Percentiles rank a stretch among this genome's conserved stretches.
phyloP scores from a whole-genome alignment of 2,797 vertebrate species.

The Platyrinchus mystaceus region DNA sequence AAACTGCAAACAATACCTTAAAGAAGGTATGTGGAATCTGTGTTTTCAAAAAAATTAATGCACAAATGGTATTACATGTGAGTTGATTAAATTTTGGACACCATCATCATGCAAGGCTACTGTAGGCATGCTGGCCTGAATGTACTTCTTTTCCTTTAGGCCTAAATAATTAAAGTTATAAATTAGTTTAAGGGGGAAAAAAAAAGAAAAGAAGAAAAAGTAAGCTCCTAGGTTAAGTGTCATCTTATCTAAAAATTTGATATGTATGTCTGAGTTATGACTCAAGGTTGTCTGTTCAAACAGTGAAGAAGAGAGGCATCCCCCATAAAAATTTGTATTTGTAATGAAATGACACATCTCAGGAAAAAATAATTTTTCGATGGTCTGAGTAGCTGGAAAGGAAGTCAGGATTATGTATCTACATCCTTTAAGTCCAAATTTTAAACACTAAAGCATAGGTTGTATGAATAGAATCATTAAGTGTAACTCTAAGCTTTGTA shows the following conservation, averaged over 20 bases:
- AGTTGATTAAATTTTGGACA: neutral
- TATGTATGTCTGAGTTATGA: neutral
- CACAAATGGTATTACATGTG: neutral
- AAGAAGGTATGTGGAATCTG: neutral
- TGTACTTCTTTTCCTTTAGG: neutral
- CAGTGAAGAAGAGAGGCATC: neutral
- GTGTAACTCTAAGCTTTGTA: neutral
- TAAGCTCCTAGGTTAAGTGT: neutral
- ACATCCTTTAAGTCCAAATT: neutral
- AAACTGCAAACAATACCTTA: neutral
- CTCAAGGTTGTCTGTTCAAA: neutral
- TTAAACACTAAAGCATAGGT: neutral
- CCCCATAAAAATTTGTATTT: neutral
- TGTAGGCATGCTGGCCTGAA: neutral
- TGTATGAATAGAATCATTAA: neutral
- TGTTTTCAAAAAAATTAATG: neutral
- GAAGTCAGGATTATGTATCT: neutral
- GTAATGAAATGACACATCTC: neutral
- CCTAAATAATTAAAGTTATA: neutral
- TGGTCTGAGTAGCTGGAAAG: neutral
- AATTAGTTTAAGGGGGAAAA: rapidly evolving
- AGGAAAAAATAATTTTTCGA: neutral
- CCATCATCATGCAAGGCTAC: neutral
- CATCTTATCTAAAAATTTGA: neutral
- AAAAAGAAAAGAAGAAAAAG: neutral